These are phyloP conservation scores for Zenarchopterus dispar DNA, from an alignment of 2,797 vertebrate species.

Conservation along the genomic window DNA sequence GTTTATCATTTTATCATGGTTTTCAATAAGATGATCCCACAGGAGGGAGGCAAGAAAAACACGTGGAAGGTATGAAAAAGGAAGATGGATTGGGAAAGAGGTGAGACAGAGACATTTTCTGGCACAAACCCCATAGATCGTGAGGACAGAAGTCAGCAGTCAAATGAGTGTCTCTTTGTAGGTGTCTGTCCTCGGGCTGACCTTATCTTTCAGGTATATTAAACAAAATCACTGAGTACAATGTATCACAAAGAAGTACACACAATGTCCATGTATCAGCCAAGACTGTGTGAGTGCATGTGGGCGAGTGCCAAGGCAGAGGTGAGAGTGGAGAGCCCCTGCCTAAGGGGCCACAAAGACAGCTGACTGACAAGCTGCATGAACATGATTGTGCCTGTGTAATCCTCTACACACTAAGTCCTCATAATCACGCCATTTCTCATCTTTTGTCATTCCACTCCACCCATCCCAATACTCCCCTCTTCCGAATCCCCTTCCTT, in stretches of 20 bases:
- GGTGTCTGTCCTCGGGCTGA: constrained; percentile 39
- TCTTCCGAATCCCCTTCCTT: constrained; percentile 21
- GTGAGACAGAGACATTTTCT: constrained; percentile 65
- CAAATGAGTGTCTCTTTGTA: constrained; percentile 43
- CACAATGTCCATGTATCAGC: constrained; percentile 46
- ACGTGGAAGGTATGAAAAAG: constrained; percentile 47
- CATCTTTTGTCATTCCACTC: constrained; percentile 33
- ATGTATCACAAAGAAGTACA: constrained; percentile 59
- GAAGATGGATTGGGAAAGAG: constrained; percentile 58
- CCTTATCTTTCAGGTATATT: constrained; percentile 46
- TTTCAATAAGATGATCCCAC: constrained; percentile 43
- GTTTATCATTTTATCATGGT: constrained; percentile 26
- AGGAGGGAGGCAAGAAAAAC: constrained; percentile 55
- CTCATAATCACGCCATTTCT: constrained; percentile 46
- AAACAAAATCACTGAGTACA: constrained; percentile 56
- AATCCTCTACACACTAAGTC: constrained; percentile 48
- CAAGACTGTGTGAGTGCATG: constrained; percentile 44
- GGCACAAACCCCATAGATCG: constrained; percentile 58
- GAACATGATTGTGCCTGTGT: constrained; percentile 70
- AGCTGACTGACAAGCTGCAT: constrained; percentile 70
- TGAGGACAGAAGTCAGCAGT: constrained; percentile 73
- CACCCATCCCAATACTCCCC: constrained; percentile 21
- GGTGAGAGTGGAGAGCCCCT: constrained; percentile 72
- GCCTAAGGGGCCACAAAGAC: constrained; percentile 71
- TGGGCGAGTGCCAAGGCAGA: constrained; percentile 58